Conservation (phyloP, 2,113 vertebrate genomes). For the Oreochromis spilurus region DNA sequence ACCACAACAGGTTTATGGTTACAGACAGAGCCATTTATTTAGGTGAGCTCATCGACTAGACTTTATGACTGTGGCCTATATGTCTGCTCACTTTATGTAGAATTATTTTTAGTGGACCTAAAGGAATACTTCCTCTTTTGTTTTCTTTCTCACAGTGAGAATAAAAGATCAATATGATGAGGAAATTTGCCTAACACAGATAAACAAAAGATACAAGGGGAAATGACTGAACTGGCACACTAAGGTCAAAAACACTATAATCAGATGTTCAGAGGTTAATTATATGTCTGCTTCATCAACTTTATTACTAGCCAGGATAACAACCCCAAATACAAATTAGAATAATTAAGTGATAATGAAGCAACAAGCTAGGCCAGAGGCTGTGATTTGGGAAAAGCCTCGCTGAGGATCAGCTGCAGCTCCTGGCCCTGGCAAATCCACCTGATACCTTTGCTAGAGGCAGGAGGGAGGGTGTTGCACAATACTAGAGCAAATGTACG, state of each 20-base stretch:
- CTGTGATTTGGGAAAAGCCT: neutral
- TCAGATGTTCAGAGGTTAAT: neutral
- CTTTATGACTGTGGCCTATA: neutral
- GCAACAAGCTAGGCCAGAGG: neutral
- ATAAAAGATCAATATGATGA: neutral
- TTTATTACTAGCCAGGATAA: rapidly evolving
- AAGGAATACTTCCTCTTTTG: neutral
- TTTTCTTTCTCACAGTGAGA: neutral
- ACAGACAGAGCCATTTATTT: conserved; percentile 89
- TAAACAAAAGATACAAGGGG: neutral
- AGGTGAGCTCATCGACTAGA: conserved; percentile 72
- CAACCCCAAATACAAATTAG: neutral
- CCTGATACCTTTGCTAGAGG: neutral
- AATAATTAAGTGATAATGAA: neutral
- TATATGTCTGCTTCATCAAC: neutral
- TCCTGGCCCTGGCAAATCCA: rapidly evolving
- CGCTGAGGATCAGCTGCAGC: neutral
- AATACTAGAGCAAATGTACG: neutral
- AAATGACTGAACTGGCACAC: neutral
- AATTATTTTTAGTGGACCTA: neutral
- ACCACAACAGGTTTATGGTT: conserved; percentile 94
- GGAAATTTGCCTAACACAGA: neutral
- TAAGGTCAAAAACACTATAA: neutral
- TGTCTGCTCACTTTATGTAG: neutral
- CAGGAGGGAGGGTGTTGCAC: neutral